phyloP scores from a whole-genome alignment of 2,888 invertebrate species.

The Polylopha cassiicola region DNA sequence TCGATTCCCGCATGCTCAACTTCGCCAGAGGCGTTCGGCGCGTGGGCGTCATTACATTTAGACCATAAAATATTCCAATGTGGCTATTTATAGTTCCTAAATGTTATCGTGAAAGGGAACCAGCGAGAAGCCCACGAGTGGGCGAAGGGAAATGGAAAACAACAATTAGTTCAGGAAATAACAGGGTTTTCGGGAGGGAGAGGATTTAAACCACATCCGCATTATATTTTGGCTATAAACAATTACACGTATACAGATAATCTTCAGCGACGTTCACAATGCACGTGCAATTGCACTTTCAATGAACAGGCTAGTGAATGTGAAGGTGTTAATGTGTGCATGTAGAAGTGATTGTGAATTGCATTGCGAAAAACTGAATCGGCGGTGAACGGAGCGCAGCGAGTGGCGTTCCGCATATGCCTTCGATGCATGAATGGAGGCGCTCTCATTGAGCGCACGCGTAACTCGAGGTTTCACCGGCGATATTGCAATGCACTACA shows the following conservation, averaged over 20 bases:
- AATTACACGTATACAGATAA: no score
- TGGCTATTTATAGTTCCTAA: constrained; percentile 58
- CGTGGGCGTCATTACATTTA: constrained; percentile 59
- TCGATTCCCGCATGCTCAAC: constrained; percentile 2
- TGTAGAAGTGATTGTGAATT: constrained; percentile 25
- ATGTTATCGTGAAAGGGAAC: constrained; percentile 52
- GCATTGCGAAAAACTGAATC: constrained; percentile 41
- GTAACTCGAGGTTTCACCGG: constrained; percentile 18
- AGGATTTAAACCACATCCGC: no score
- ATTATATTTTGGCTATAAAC: no score
- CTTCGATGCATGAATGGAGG: constrained; percentile 56
- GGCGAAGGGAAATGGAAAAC: constrained; percentile 29
- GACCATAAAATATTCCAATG: constrained; percentile 50
- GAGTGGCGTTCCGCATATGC: constrained; percentile 38
- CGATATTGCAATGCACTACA: constrained; percentile 11
- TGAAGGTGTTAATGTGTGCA: constrained; percentile 1
- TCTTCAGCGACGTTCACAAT: no score
- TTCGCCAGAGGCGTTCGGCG: constrained; percentile 16
- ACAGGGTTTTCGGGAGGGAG: constrained; percentile 4
- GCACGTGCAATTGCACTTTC: no score
- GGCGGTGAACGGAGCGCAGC: constrained; percentile 37
- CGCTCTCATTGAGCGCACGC: constrained; percentile 48
- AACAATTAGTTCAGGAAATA: constrained; percentile 18
- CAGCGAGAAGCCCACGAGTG: constrained; percentile 34
- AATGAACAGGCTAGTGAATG: background rate